Conservation (phyloP, 2,113 vertebrate species). For the Spea multiplicata region DNA sequence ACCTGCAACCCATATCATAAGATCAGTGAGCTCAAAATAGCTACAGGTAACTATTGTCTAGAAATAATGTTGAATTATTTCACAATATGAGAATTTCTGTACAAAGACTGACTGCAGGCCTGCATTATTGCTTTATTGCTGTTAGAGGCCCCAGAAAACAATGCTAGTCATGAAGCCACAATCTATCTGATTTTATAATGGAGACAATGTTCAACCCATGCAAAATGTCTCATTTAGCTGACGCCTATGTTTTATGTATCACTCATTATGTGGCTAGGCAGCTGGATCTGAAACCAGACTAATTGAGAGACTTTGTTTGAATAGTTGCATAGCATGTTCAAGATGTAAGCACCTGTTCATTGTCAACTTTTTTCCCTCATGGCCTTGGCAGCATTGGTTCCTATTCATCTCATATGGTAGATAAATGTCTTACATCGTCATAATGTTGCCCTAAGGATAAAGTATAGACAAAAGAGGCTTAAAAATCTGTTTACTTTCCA, state of each 20-base stretch:
- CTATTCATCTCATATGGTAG: conserved; percentile 21
- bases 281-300: conserved; percentile 28
- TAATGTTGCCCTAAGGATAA: conserved; percentile 53
- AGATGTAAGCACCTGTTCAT: conserved; percentile 42
- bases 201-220: background rate
- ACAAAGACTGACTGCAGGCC: no score
- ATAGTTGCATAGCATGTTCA: conserved; percentile 23
- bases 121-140: no score
- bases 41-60: no score
- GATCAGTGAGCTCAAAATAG: no score
- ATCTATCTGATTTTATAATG: background rate
- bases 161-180: background rate
- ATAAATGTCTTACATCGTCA: conserved; percentile 24
- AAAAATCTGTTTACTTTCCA: conserved; percentile 54
- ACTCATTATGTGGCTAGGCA: conserved; percentile 5
- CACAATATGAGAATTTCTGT: no score
- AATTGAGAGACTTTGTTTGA: conserved; percentile 26
- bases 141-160: background rate
- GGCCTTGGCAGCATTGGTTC: conserved; percentile 28
- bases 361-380: conserved; percentile 14
- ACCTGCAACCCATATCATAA: no score
- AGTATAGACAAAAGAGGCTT: conserved; percentile 54
- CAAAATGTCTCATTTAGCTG: conserved; percentile 8
- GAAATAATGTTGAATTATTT: no score
- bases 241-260: conserved; percentile 16